Conservation (phyloP, 2,888 invertebrate species). For the Drosophila prolongata region DNA sequence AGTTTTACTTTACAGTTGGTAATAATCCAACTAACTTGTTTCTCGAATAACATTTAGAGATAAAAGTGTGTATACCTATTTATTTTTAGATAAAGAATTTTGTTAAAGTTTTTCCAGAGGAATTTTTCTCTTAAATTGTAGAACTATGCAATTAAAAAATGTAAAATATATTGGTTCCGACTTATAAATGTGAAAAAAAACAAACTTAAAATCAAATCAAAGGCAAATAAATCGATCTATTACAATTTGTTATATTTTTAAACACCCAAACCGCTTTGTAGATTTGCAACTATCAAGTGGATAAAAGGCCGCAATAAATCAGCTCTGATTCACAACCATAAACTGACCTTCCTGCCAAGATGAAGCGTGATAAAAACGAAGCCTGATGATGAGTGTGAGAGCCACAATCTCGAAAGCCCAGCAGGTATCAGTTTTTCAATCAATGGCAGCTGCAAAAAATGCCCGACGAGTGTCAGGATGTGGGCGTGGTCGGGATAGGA, state of each 20-base stretch:
- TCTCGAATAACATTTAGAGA: too few relatives aligned
- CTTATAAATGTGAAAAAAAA: too few relatives aligned
- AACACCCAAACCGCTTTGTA: background rate
- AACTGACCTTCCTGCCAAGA: constrained; percentile 18
- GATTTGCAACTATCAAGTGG: background rate
- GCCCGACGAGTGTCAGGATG: constrained; percentile 18
- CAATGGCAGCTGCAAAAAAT: constrained; percentile 24
- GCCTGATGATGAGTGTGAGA: constrained; percentile 25
- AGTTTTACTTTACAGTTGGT: too few relatives aligned
- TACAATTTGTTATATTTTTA: background rate
- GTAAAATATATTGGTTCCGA: too few relatives aligned
- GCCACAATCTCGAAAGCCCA: constrained; percentile 26
- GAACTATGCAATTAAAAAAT: too few relatives aligned
- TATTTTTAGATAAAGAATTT: too few relatives aligned
- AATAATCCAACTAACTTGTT: too few relatives aligned
- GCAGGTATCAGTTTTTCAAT: constrained; percentile 42
- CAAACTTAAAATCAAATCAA: too few relatives aligned
- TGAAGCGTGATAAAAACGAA: constrained; percentile 7
- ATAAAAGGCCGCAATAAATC: constrained; percentile 17
- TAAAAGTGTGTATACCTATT: too few relatives aligned
- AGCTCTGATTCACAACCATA: constrained; percentile 7
- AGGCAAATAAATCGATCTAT: too few relatives aligned
- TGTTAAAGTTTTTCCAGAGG: too few relatives aligned
- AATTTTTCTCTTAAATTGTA: too few relatives aligned
- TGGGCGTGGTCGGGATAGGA: constrained; percentile 23